Conservation (phyloP, 1,140 invertebrate genomes). For the Heliconius eleuchia region DNA sequence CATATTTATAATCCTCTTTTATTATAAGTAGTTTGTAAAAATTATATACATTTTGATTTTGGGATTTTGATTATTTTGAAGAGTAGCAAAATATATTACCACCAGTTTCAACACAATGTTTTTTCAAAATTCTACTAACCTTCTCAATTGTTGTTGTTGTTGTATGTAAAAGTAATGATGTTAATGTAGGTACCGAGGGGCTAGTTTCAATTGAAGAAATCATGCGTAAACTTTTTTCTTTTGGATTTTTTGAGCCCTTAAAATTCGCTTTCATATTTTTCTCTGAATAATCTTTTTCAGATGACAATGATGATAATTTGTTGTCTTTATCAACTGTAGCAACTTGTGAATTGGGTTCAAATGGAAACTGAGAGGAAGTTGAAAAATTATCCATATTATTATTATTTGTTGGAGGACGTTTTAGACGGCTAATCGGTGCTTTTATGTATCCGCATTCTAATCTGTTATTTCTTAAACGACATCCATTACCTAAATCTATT, state of each 20-base stretch:
- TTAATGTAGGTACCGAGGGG: background rate
- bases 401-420: conserved; percentile 40
- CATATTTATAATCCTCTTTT: too few relatives aligned
- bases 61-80: conserved; percentile 25
- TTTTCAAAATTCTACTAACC: conserved; percentile 22
- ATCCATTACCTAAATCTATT: conserved; percentile 51
- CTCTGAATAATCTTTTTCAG: background rate
- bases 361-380: background rate
- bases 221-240: background rate
- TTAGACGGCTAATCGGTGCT: conserved; percentile 41
- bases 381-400: background rate
- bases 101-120: conserved; percentile 52
- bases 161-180: background rate
- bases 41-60: too few relatives aligned
- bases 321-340: background rate
- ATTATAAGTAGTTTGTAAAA: too few relatives aligned
- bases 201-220: background rate
- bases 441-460: conserved; percentile 66
- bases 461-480: conserved; percentile 54
- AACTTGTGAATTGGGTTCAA: background rate
- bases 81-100: conserved; percentile 56
- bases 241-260: background rate
- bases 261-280: background rate
- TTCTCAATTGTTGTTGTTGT: conserved; percentile 4
- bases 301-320: background rate